A percentile compares a stretch with the other conserved stretches of the same genome.
Conservation (phyloP, 2,888 invertebrate species). For the Melolontha melolontha region DNA sequence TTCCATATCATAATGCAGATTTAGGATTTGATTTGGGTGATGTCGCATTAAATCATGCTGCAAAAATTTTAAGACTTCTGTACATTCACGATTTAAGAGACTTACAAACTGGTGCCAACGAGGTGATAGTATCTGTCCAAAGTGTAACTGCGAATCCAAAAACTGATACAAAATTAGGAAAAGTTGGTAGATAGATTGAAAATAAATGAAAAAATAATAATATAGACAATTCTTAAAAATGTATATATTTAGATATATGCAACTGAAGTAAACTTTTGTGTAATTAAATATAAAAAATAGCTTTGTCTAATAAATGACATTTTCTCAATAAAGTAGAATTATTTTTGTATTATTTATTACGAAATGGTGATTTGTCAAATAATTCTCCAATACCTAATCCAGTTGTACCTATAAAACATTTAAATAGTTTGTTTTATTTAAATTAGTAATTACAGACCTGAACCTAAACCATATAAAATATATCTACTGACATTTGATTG, state of each 20-base stretch:
- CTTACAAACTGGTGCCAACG: slow-evolving; percentile 94
- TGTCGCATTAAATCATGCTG: slow-evolving; percentile 75
- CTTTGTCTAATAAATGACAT: too few relatives aligned
- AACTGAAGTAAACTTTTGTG: slow-evolving; percentile 10
- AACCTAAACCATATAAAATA: slow-evolving; percentile 55
- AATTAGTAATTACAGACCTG: slow-evolving; percentile 52
- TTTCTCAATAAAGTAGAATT: slow-evolving; percentile 5
- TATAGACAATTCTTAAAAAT: slow-evolving; percentile 17
- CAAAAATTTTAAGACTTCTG: slow-evolving; percentile 81
- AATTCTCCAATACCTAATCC: slow-evolving; percentile 60
- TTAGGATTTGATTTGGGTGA: slow-evolving; percentile 77
- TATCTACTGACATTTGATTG: slow-evolving; percentile 54
- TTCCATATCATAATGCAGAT: slow-evolving; percentile 76
- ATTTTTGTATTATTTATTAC: slow-evolving; percentile 39
- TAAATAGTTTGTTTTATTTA: slow-evolving; percentile 29
- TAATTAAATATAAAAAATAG: slow-evolving; percentile 26
- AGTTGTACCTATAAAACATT: slow-evolving; percentile 54
- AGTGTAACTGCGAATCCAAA: slow-evolving; percentile 95
- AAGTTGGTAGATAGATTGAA: slow-evolving; percentile 80
- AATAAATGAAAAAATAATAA: slow-evolving; percentile 3
- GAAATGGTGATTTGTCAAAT: slow-evolving; percentile 59
- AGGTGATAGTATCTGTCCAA: slow-evolving; percentile 93
- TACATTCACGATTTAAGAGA: slow-evolving; percentile 87
- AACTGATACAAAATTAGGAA: slow-evolving; percentile 93
- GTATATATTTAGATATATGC: slow-evolving; percentile 9